Conservation (phyloP, 2,113 vertebrate genomes). For the Sebastes schlegelii region DNA sequence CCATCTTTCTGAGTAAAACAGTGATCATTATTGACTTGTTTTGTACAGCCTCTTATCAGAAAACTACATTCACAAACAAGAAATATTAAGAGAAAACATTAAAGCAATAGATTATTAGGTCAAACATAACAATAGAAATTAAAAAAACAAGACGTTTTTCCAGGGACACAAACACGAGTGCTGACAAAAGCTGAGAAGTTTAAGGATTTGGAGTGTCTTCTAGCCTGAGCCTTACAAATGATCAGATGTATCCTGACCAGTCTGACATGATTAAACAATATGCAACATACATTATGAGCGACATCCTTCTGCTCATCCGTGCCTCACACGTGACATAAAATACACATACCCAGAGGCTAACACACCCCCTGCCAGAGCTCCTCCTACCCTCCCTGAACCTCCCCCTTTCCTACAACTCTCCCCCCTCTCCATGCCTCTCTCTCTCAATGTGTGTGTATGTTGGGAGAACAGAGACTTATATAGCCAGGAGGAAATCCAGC, state of each 20-base stretch:
- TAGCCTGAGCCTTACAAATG: conserved; percentile 2
- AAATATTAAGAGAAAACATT: neutral
- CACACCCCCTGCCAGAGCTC: conserved; percentile 41
- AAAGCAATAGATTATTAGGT: neutral
- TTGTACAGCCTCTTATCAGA: neutral
- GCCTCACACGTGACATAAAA: conserved; percentile 53
- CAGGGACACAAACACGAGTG: neutral
- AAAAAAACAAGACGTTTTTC: neutral
- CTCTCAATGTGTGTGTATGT: neutral
- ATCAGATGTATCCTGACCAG: conserved; percentile 1
- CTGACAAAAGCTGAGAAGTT: neutral
- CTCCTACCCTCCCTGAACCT: conserved; percentile 34
- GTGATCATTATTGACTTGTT: neutral
- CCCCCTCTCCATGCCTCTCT: conserved; percentile 26
- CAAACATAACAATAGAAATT: neutral
- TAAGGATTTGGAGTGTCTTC: neutral
- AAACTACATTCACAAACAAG: neutral
- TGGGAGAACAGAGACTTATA: conserved; percentile 59
- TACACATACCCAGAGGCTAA: conserved; percentile 40
- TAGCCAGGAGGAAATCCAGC: conserved; percentile 74
- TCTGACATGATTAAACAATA: conserved; percentile 3
- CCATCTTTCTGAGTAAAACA: neutral
- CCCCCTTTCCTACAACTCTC: conserved; percentile 35
- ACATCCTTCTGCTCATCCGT: conserved; percentile 37
- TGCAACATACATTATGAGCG: neutral